Conservation (phyloP, 2,113 vertebrate genomes). For the Junco hyemalis region DNA sequence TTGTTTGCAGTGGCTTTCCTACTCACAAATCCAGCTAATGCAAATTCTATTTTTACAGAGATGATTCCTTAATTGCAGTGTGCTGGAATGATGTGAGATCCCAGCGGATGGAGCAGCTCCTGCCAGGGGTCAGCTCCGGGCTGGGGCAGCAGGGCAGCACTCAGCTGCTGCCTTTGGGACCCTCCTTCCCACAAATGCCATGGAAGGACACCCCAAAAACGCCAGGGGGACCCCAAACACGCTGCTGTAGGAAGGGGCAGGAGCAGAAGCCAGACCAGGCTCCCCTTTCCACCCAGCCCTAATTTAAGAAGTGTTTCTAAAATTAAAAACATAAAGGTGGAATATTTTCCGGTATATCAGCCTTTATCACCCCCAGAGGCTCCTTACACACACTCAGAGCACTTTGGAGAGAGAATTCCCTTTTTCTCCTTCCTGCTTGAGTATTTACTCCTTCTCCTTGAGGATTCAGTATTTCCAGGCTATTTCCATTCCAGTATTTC, state of each 20-base stretch:
- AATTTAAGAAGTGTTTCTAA: background rate
- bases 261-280: background rate
- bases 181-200: background rate
- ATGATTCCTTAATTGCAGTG: conserved; percentile 10
- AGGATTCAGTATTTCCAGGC: background rate
- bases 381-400: background rate
- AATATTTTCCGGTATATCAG: accelerated
- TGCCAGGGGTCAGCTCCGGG: background rate
- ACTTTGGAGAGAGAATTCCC: background rate
- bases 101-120: background rate
- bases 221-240: background rate
- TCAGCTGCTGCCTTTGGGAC: background rate
- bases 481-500: no score
- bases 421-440: background rate
- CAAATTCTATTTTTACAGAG: conserved; percentile 38
- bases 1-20: conserved; percentile 55
- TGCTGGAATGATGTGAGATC: background rate
- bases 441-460: background rate
- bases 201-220: background rate
- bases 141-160: background rate
- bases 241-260: background rate
- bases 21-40: conserved; percentile 56
- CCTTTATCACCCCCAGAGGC: background rate
- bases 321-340: background rate
- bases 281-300: background rate